Evolutionary conservation across 2,113 vertebrate genomes (phyloP).

Genomic region (Corythaixoides concolor): DNA sequence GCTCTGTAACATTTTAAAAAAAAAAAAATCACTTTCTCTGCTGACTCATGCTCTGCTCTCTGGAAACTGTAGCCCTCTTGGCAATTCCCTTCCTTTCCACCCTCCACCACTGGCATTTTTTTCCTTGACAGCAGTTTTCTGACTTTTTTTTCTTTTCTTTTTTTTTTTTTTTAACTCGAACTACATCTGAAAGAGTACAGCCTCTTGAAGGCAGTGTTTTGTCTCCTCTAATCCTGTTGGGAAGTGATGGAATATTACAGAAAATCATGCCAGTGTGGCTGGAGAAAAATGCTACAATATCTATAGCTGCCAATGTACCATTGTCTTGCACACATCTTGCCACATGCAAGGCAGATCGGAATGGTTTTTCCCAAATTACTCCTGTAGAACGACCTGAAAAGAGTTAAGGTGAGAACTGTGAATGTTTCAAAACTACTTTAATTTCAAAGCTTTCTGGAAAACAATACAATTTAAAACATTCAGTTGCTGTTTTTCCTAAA

Average conservation of each 20-base stretch:
- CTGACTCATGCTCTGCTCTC: slow-evolving; percentile 54
- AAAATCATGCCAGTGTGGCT: neutral
- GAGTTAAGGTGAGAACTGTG: neutral
- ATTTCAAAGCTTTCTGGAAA: slow-evolving; percentile 26
- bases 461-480: neutral
- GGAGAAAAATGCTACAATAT: neutral
- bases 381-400: neutral
- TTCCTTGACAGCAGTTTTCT: neutral
- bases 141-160: neutral
- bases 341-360: neutral
- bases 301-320: neutral
- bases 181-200: neutral
- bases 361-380: neutral
- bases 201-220: neutral
- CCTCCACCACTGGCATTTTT: neutral
- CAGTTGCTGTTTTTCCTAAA: neutral
- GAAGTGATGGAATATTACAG: neutral
- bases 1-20: neutral
- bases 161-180: neutral
- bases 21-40: neutral
- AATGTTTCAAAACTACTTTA: neutral
- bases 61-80: neutral
- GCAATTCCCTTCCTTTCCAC: neutral
- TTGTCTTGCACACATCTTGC: neutral
- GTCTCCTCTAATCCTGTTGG: neutral